phyloP scores from a whole-genome alignment of 2,888 invertebrate genomes.

The Morinoia aosen region DNA sequence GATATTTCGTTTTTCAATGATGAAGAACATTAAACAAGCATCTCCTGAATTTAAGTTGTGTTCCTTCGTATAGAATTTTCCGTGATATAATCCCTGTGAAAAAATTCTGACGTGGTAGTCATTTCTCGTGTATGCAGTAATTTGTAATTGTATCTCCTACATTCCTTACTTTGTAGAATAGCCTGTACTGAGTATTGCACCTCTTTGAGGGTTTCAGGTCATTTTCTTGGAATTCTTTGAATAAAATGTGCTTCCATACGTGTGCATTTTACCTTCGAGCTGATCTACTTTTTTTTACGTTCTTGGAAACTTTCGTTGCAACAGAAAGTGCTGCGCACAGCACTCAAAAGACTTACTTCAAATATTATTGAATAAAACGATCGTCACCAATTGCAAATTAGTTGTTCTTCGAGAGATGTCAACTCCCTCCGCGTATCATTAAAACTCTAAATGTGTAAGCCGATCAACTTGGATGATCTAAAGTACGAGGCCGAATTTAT shows the following conservation, averaged over 20 bases:
- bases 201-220: slow-evolving; percentile 54
- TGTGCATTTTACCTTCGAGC: not conserved
- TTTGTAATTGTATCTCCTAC: slow-evolving; percentile 49
- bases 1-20: not conserved
- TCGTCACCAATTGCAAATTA: not conserved
- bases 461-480: no score
- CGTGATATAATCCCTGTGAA: not conserved
- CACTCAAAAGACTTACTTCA: not conserved
- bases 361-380: not conserved
- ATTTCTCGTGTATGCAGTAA: slow-evolving; percentile 46
- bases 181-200: slow-evolving; percentile 37
- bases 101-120: slow-evolving; percentile 18
- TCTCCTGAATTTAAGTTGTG: not conserved
- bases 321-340: not conserved
- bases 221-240: slow-evolving; percentile 48
- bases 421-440: not conserved
- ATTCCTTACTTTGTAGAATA: slow-evolving; percentile 39
- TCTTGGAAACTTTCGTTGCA: not conserved
- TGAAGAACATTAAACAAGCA: not conserved
- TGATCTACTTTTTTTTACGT: not conserved
- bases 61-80: not conserved
- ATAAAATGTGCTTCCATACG: slow-evolving; percentile 50
- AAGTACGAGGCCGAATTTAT: no score
- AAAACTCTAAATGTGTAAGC: no score
- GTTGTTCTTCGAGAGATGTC: not conserved